These are phyloP conservation scores for Caenorhabditis sp. DNA, from an alignment of 2,888 invertebrate genomes.

Conservation along the genomic window DNA sequence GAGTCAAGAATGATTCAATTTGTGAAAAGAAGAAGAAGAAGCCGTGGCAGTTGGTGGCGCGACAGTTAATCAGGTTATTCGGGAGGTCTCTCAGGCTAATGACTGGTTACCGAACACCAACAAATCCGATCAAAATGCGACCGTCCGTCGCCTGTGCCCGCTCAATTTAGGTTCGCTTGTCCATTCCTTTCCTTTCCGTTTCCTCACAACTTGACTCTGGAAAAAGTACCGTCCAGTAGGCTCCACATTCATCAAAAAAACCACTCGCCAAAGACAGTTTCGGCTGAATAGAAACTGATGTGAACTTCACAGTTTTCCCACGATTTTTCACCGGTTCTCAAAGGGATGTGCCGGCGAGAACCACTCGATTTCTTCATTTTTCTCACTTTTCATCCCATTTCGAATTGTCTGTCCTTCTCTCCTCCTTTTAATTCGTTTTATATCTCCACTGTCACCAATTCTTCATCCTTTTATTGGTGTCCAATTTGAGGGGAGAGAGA, in stretches of 20 bases:
- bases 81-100: slow-evolving; percentile 27
- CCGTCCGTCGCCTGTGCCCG: slow-evolving; percentile 19
- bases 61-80: not conserved
- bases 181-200: slow-evolving; percentile 1
- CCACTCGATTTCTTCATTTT: too few relatives aligned
- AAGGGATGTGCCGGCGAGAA: not conserved
- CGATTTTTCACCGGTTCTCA: not conserved
- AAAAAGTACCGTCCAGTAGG: too few relatives aligned
- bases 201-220: not conserved
- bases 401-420: not conserved
- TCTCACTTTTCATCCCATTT: too few relatives aligned
- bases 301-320: slow-evolving; percentile 32
- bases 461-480: slow-evolving; percentile 28
- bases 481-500: slow-evolving; percentile 29
- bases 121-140: slow-evolving; percentile 39
- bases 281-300: too few relatives aligned
- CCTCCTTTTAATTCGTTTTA: not conserved
- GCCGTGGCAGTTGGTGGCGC: slow-evolving; percentile 5
- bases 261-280: too few relatives aligned
- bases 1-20: slow-evolving; percentile 18
- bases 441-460: slow-evolving; percentile 25
- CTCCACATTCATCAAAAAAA: not conserved
- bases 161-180: not conserved
- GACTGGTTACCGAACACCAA: slow-evolving; percentile 52
- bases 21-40: not conserved